These are phyloP conservation scores for Disparrhopalites patrizii DNA, from an alignment of 2,888 invertebrate species.

Conservation along the genomic window DNA sequence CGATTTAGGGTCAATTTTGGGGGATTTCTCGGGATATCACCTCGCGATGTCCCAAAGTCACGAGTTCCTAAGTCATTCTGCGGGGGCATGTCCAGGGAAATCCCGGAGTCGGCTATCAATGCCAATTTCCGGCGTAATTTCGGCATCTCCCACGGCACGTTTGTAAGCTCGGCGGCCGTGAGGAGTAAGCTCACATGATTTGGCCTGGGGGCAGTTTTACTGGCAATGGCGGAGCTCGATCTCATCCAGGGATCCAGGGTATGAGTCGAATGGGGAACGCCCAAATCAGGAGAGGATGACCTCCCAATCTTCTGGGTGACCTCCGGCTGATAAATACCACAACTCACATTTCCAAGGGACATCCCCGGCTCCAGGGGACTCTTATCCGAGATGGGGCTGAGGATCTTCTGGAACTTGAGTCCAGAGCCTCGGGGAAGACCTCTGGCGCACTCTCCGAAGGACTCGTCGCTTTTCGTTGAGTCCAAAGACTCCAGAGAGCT, in stretches of 20 bases:
- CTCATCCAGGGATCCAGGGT: background rate
- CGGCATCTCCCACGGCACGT: constrained; percentile 88
- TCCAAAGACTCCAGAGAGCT: constrained; percentile 48
- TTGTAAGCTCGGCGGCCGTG: constrained; percentile 61
- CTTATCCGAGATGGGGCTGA: constrained; percentile 48
- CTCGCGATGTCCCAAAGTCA: background rate
- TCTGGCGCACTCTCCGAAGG: too few species aligned
- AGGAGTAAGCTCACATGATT: constrained; percentile 9
- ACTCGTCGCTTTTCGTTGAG: constrained; percentile 45
- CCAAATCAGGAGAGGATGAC: background rate
- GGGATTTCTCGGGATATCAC: background rate
- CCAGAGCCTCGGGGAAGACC: background rate
- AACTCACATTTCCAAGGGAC: background rate
- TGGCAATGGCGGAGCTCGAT: background rate
- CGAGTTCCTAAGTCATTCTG: background rate
- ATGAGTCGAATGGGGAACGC: background rate
- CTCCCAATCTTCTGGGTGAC: background rate
- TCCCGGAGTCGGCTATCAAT: constrained; percentile 55
- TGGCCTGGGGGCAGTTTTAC: background rate
- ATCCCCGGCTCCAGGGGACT: constrained; percentile 45
- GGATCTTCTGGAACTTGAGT: constrained; percentile 32
- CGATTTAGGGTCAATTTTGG: too few species aligned
- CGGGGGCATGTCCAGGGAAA: constrained; percentile 44
- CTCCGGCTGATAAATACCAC: too few species aligned
- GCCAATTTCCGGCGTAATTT: constrained; percentile 73